phyloP scores from a whole-genome alignment of 2,888 invertebrate genomes.

The Laspeyria flexula region DNA sequence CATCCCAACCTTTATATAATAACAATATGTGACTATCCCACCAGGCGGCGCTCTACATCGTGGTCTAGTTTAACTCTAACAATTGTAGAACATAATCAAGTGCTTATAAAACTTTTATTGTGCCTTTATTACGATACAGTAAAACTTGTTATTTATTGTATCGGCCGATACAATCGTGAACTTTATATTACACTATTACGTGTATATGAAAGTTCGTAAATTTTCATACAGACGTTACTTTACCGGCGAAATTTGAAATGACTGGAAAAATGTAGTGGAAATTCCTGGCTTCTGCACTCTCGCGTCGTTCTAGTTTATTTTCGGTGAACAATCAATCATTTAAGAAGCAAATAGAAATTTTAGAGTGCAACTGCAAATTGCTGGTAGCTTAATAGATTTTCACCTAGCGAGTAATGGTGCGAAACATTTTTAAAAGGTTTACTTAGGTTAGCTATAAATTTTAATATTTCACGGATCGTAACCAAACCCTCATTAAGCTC shows the following conservation, averaged over 20 bases:
- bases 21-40: not conserved
- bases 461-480: not conserved
- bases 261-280: slow-evolving; percentile 16
- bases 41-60: not conserved
- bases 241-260: slow-evolving; percentile 16
- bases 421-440: slow-evolving; percentile 4
- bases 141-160: slow-evolving; percentile 26
- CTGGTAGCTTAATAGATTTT: slow-evolving; percentile 9
- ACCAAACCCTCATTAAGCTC: not conserved
- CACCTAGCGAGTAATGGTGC: not conserved
- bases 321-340: slow-evolving; percentile 37
- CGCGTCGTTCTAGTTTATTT: slow-evolving; percentile 17
- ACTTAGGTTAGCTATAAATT: not conserved
- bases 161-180: slow-evolving; percentile 22
- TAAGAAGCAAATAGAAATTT: slow-evolving; percentile 18
- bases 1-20: too few species aligned
- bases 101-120: slow-evolving; percentile 20
- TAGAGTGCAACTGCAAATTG: slow-evolving; percentile 12
- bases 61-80: not conserved
- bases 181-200: slow-evolving; percentile 23
- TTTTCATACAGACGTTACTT: slow-evolving; percentile 16
- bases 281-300: slow-evolving; percentile 1
- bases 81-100: not conserved
- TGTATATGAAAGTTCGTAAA: slow-evolving; percentile 23
- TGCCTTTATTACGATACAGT: slow-evolving; percentile 7